These are phyloP conservation scores for Rhorus exstirpatorius DNA, from an alignment of 2,888 invertebrate species.

Conservation along the genomic window DNA sequence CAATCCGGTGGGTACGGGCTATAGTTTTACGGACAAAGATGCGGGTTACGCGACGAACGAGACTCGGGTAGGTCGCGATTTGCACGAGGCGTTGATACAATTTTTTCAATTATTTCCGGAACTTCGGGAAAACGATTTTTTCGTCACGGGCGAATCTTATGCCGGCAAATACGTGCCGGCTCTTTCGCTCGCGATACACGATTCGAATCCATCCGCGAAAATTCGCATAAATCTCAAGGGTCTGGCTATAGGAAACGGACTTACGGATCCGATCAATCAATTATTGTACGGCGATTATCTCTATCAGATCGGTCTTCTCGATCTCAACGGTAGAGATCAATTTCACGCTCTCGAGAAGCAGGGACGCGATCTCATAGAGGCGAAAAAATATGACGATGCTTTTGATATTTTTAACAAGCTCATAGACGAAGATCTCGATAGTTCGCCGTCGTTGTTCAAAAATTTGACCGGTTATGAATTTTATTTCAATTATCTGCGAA, in stretches of 20 bases:
- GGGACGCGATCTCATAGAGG: slow-evolving; percentile 88
- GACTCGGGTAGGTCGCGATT: slow-evolving; percentile 92
- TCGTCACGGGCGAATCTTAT: slow-evolving; percentile 96
- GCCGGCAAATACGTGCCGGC: slow-evolving; percentile 94
- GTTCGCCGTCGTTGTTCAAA: slow-evolving; percentile 89
- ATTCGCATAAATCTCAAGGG: slow-evolving; percentile 91
- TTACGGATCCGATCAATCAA: slow-evolving; percentile 93
- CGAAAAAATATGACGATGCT: slow-evolving; percentile 90
- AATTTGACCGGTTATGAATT: slow-evolving; percentile 92
- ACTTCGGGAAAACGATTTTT: slow-evolving; percentile 92
- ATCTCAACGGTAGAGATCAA: slow-evolving; percentile 88
- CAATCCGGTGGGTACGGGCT: slow-evolving; percentile 97
- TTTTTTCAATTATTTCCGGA: slow-evolving; percentile 95
- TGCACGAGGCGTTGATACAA: slow-evolving; percentile 92
- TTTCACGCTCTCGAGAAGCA: slow-evolving; percentile 89
- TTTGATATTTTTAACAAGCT: slow-evolving; percentile 91
- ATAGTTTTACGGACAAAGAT: slow-evolving; percentile 93
- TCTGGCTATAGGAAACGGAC: slow-evolving; percentile 92
- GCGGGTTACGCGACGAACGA: slow-evolving; percentile 93
- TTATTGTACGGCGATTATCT: slow-evolving; percentile 92
- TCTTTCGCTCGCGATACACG: slow-evolving; percentile 91
- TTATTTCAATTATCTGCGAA: slow-evolving; percentile 91
- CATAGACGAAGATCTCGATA: slow-evolving; percentile 90
- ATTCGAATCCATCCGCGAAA: slow-evolving; percentile 88
- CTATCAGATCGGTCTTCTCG: slow-evolving; percentile 92